phyloP scores from a whole-genome alignment of 2,888 invertebrate genomes.

The Drosophila histrio region DNA sequence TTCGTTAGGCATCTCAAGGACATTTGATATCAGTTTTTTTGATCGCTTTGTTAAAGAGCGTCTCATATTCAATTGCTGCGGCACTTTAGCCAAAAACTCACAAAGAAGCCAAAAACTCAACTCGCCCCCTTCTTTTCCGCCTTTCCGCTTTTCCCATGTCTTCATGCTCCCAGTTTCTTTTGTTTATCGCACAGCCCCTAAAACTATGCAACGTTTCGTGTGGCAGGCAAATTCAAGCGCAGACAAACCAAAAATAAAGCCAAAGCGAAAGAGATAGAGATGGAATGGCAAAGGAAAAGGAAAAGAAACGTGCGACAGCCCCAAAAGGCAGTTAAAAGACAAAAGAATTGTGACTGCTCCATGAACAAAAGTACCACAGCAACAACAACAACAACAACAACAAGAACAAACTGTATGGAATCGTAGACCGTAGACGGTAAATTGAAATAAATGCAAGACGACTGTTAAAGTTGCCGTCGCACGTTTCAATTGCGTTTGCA shows the following conservation, averaged over 20 bases:
- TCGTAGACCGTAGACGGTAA: constrained; percentile 58
- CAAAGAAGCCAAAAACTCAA: constrained; percentile 13
- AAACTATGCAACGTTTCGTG: constrained; percentile 47
- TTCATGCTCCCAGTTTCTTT: constrained; percentile 2
- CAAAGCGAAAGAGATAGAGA: neutral
- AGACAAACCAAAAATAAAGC: constrained; percentile 4
- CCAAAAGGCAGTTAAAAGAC: constrained; percentile 69
- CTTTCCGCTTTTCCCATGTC: neutral
- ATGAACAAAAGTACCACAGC: constrained; percentile 26
- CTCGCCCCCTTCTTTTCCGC: neutral
- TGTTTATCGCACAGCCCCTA: constrained; percentile 15
- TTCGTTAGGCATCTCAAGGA: neutral
- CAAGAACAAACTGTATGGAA: neutral
- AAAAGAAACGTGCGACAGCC: constrained; percentile 60
- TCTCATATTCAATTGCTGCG: constrained; percentile 35
- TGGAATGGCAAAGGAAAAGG: constrained; percentile 5
- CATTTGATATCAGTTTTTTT: constrained; percentile 29
- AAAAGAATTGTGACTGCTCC: constrained; percentile 68
- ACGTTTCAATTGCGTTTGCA: constrained; percentile 75
- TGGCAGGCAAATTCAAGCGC: constrained; percentile 59
- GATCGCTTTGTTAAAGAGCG: constrained; percentile 20
- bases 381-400: constrained; percentile 12
- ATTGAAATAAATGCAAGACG: constrained; percentile 79
- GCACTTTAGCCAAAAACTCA: constrained; percentile 15
- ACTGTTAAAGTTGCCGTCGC: constrained; percentile 78